Base-by-base conservation (phyloP, 2,113 vertebrate genomes). In the Heteronetta atricapilla region DNA sequence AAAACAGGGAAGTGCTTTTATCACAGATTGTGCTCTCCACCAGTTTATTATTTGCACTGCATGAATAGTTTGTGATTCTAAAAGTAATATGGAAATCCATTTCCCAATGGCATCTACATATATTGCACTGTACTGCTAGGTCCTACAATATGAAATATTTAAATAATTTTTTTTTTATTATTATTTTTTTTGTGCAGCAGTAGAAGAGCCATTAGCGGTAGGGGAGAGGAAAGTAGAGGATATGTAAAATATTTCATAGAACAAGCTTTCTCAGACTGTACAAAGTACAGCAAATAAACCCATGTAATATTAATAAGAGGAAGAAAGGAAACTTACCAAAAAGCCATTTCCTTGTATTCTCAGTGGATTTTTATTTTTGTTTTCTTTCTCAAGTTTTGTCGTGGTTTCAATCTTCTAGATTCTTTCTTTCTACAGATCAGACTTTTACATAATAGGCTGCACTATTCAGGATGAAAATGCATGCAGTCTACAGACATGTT, bases 71-170 rank as follows among this genome's bases (percentile, higher is more conserved):
- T 76, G 58, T 95, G 64, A 42, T 83, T 63, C 76, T 91, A 94
- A 96, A 91, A 96, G 87, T 80, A 90, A 95, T 96, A 94, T 93
- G 93, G 94, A 94, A 95, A 92, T 68, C 55, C 34, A 72, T 89
- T 95, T 95, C 91, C 88, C 94, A 92, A 33, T 33, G 40, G 79
- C 69, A 79, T 58, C 79, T 86, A 78, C 75, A 69, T 82, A 80
- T 53, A 86, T 60, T 88, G 67, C 56, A 72, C 52, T 33, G 34
- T 64, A 79, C 53, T 82, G 26, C 25, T 84, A 87, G 42, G 16
- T 63, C 69, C 56, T 82, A 66, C 56, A 78, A 6, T 40, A 94
- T 96, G 68, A 95, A 97, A 97, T 96, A 96, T 96, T 97, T 92
- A 95, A 95, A 82, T 82, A 93, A 94, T 94, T 80, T 94, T n/a